A percentile compares a stretch with the other conserved stretches of the same genome.
Conservation (phyloP, 2,113 vertebrate genomes). For the Lampris megalopsis region DNA sequence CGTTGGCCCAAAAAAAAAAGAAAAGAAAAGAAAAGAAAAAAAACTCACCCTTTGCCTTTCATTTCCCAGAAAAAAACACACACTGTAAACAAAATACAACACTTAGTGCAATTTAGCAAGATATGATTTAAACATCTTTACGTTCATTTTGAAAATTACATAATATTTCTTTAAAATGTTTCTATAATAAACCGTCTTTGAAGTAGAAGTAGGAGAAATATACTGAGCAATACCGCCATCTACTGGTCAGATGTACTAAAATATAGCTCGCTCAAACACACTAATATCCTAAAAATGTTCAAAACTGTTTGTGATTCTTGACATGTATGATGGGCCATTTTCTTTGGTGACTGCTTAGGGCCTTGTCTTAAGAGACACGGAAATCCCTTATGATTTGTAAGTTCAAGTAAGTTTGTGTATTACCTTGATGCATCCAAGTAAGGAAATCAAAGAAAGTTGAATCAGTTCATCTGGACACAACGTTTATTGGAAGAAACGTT, state of each 20-base stretch:
- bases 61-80: conserved; percentile 52
- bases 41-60: conserved; percentile 25
- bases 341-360: conserved; percentile 51
- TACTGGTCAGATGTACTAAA: conserved; percentile 44
- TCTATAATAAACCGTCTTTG: conserved; percentile 3
- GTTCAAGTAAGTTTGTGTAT: too few relatives aligned
- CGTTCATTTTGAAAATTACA: conserved; percentile 32
- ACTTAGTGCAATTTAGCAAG: conserved; percentile 63
- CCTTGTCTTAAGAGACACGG: background rate
- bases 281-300: background rate
- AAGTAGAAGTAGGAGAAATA: background rate
- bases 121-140: conserved; percentile 4
- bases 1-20: background rate
- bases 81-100: conserved; percentile 53
- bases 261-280: conserved; percentile 2
- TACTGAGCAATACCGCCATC: conserved; percentile 51
- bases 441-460: background rate
- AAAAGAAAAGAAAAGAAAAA: conserved; percentile 19
- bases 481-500: too few relatives aligned
- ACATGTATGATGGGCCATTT: conserved; percentile 5
- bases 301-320: conserved; percentile 5
- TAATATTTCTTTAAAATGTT: conserved; percentile 27
- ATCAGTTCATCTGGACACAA: too few relatives aligned
- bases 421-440: background rate
- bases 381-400: conserved; percentile 16